Percentiles rank a stretch among this genome's conserved stretches.
Evolutionary conservation across 2,888 invertebrate species (phyloP).

Genomic region (Mythimna loreyi): DNA sequence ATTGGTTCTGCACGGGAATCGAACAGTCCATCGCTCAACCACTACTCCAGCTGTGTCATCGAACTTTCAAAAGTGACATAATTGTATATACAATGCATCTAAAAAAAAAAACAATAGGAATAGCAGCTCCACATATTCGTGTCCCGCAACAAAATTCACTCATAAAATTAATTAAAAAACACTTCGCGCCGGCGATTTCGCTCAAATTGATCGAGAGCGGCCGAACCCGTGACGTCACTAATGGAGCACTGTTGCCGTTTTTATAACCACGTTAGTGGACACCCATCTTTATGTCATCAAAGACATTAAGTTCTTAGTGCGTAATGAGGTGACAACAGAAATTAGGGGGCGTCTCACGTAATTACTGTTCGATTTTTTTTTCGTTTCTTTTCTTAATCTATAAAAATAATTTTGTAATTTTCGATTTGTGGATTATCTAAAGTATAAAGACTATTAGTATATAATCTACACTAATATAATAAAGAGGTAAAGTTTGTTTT

Average conservation of each 20-base stretch:
- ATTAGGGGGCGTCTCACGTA: constrained; percentile 34
- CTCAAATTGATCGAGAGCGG: constrained; percentile 89
- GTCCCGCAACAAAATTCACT: constrained; percentile 80
- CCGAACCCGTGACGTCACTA: constrained; percentile 82
- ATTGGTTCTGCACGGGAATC: too few species aligned
- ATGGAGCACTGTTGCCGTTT: constrained; percentile 83
- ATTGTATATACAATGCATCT: too few species aligned
- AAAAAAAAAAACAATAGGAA: constrained; percentile 3
- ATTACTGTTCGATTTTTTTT: constrained; percentile 1
- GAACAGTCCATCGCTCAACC: too few species aligned
- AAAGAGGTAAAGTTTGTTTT: too few species aligned
- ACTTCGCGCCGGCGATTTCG: constrained; percentile 88
- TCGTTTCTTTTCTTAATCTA: not conserved
- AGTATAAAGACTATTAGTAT: too few species aligned
- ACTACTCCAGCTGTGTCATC: too few species aligned
- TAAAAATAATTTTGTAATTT: not conserved
- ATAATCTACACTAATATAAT: too few species aligned
- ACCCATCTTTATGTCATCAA: constrained; percentile 68
- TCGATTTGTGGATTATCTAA: too few species aligned
- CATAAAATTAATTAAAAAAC: constrained; percentile 91
- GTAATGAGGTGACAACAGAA: constrained; percentile 51
- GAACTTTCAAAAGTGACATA: too few species aligned
- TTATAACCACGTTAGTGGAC: constrained; percentile 76
- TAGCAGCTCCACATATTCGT: constrained; percentile 66
- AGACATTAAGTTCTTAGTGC: constrained; percentile 62